Percentiles rank a stretch among this genome's conserved stretches.
phyloP scores from a whole-genome alignment of 1,140 invertebrate species.

The Listronotus oregonensis region DNA sequence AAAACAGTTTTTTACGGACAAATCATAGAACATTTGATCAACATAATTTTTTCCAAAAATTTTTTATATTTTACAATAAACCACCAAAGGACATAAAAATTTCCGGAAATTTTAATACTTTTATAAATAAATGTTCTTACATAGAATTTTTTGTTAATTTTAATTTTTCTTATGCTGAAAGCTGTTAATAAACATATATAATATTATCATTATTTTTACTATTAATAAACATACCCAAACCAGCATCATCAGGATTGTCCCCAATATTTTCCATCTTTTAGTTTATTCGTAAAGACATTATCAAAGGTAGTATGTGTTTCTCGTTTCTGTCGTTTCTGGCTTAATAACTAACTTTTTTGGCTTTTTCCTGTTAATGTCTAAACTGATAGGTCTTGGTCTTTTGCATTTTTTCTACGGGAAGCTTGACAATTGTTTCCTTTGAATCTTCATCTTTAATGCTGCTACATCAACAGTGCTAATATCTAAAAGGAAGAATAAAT shows the following conservation, averaged over 20 bases:
- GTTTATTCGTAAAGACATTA: constrained; percentile 51
- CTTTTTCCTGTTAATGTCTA: constrained; percentile 45
- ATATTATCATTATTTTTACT: constrained; percentile 5
- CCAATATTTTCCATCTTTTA: constrained; percentile 47
- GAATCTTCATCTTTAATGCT: constrained; percentile 14
- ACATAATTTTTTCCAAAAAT: too few relatives aligned
- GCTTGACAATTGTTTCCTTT: constrained; percentile 5
- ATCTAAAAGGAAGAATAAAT: not conserved
- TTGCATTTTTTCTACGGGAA: constrained; percentile 7
- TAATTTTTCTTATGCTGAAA: not conserved
- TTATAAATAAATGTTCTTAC: too few relatives aligned
- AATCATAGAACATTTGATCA: too few relatives aligned
- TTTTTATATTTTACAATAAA: too few relatives aligned
- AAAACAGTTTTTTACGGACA: too few relatives aligned
- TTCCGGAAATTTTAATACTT: too few relatives aligned
- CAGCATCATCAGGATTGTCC: constrained; percentile 20
- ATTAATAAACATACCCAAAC: constrained; percentile 6
- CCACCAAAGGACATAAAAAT: too few relatives aligned
- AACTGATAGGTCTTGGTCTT: constrained; percentile 24
- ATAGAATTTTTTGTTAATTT: not conserved
- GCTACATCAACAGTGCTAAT: constrained; percentile 19
- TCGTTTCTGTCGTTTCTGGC: constrained; percentile 46
- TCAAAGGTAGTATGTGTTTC: constrained; percentile 44
- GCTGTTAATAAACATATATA: not conserved
- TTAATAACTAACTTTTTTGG: constrained; percentile 50